phyloP scores from a whole-genome alignment of 2,888 invertebrate species.

The Auanema sp. region DNA sequence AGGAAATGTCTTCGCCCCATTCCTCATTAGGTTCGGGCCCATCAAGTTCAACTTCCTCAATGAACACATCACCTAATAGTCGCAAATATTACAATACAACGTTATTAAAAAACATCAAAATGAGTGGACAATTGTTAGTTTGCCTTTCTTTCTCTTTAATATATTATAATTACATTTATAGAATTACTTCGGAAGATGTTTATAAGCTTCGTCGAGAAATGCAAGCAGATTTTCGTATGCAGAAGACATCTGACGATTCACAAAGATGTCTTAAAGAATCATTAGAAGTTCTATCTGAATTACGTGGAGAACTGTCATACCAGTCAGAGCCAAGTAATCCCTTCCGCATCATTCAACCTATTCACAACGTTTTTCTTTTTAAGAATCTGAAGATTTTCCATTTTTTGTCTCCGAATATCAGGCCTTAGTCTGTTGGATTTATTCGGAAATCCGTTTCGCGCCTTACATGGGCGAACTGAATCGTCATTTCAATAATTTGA shows the following conservation, averaged over 20 bases:
- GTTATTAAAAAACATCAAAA: no score
- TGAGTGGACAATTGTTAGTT: no score
- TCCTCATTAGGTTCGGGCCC: no score
- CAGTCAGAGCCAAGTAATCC: neutral
- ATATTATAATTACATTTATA: conserved; percentile 1
- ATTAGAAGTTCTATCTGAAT: conserved; percentile 11
- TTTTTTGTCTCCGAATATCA: conserved; percentile 23
- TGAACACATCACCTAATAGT: no score
- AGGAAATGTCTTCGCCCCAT: no score
- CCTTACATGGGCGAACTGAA: conserved; percentile 20
- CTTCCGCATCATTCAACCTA: no score
- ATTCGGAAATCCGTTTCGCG: conserved; percentile 19
- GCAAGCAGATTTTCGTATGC: conserved; percentile 13
- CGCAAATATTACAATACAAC: no score
- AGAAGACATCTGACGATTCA: conserved; percentile 12
- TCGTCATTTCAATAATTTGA: conserved; percentile 15
- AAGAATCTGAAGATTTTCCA: conserved; percentile 12
- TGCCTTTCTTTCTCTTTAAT: no score
- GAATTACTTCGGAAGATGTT: conserved; percentile 20
- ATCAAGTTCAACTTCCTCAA: no score
- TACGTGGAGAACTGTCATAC: conserved; percentile 14
- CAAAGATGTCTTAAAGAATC: conserved; percentile 13
- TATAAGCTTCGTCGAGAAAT: conserved; percentile 15
- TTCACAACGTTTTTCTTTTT: no score
- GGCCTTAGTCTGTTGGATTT: conserved; percentile 19